These are phyloP conservation scores for Fulica atra DNA, from an alignment of 2,113 vertebrate species.

Conservation along the genomic window DNA sequence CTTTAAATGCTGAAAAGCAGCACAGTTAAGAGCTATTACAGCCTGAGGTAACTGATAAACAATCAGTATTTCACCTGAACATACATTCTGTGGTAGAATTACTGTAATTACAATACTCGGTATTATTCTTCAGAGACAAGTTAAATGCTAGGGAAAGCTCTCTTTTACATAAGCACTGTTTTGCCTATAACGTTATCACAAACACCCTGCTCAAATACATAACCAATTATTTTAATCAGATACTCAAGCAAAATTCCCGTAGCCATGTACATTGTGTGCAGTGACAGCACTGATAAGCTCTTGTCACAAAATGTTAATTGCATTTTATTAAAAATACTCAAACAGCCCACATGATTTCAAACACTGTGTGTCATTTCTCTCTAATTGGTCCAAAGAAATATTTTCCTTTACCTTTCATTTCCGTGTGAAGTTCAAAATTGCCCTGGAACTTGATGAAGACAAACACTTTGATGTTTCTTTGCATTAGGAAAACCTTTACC, in stretches of 20 bases:
- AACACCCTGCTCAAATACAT: background rate
- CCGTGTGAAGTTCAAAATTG: background rate
- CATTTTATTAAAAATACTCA: background rate
- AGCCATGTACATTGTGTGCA: background rate
- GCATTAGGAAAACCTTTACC: constrained; percentile 31
- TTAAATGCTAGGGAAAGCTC: background rate
- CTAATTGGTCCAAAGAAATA: constrained; percentile 20
- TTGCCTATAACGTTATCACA: background rate
- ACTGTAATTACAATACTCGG: background rate
- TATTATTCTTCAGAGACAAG: background rate
- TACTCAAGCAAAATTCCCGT: background rate
- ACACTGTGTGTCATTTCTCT: background rate
- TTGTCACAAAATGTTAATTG: constrained; percentile 4
- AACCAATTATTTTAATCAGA: constrained; percentile 42
- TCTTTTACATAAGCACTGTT: background rate
- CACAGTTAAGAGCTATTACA: background rate
- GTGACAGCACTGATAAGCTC: background rate
- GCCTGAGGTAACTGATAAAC: background rate
- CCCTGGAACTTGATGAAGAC: constrained; percentile 44
- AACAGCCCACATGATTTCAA: background rate
- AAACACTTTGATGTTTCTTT: constrained; percentile 68
- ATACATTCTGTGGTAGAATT: background rate
- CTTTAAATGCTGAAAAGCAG: background rate
- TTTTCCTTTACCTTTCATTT: constrained; percentile 21
- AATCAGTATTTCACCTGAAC: background rate